Percentiles rank a stretch among this genome's conserved stretches.
Conservation (phyloP, 2,113 vertebrate species). For the Hippotragus niger region DNA sequence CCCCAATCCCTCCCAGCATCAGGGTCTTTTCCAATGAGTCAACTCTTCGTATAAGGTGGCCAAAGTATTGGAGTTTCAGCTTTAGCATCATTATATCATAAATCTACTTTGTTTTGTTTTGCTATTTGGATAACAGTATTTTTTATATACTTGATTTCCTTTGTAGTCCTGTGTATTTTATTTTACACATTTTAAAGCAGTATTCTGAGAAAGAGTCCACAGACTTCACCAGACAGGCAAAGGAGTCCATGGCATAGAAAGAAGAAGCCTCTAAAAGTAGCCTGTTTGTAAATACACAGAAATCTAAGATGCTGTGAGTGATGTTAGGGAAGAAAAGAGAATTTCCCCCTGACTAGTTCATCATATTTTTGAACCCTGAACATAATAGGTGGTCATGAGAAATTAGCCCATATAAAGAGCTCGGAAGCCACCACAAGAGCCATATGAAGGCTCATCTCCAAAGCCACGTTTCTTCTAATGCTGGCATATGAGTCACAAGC, state of each 20-base stretch:
- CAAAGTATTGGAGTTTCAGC: too few relatives aligned
- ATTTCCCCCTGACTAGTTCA: not conserved
- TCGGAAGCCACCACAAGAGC: rapidly evolving
- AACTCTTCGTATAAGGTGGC: too few relatives aligned
- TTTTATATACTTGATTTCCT: not conserved
- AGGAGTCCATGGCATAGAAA: not conserved
- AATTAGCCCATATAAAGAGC: not conserved
- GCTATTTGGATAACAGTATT: not conserved
- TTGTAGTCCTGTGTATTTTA: not conserved
- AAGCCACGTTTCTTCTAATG: not conserved
- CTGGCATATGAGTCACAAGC: slow-evolving; percentile 26
- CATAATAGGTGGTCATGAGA: not conserved
- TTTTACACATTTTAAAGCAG: not conserved
- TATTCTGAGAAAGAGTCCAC: not conserved
- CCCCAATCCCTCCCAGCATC: too few relatives aligned
- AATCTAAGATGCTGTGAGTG: not conserved
- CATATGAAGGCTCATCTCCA: not conserved
- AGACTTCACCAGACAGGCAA: not conserved
- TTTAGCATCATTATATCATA: not conserved
- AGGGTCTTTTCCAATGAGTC: too few relatives aligned
- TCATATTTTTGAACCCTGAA: not conserved
- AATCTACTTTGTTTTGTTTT: not conserved
- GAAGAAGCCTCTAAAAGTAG: too few relatives aligned
- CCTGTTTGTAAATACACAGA: not conserved
- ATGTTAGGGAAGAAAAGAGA: not conserved